These are phyloP conservation scores for Tetranychus truncatus DNA, from an alignment of 2,888 invertebrate genomes.

Conservation along the genomic window DNA sequence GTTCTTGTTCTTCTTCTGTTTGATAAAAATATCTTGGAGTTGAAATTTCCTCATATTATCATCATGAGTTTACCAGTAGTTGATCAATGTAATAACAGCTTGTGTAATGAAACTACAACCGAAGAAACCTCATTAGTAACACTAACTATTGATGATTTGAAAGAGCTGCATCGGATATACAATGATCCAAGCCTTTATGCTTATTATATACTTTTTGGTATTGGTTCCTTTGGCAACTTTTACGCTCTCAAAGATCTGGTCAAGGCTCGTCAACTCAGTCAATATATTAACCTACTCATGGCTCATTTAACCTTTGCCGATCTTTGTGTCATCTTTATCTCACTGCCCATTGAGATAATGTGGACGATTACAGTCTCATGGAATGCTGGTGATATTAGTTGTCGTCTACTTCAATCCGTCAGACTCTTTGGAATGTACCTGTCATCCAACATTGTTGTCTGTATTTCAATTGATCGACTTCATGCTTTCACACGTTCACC, in stretches of 20 bases:
- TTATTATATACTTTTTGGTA: not conserved
- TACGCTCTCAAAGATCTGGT: not conserved
- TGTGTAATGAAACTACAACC: no score
- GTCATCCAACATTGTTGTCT: constrained; percentile 5
- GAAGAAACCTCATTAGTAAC: no score
- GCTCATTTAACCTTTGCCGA: constrained; percentile 11
- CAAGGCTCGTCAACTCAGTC: not conserved
- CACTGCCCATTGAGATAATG: constrained; percentile 15
- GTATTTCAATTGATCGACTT: not conserved
- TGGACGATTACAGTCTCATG: constrained; percentile 14
- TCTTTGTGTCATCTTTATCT: constrained; percentile 7
- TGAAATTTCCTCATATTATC: no score
- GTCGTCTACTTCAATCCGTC: constrained; percentile 2
- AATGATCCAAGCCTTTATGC: not conserved
- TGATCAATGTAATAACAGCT: no score
- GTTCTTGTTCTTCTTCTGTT: no score
- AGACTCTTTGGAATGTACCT: constrained; percentile 16
- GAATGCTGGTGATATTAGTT: constrained; percentile 15
- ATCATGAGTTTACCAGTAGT: no score
- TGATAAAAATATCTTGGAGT: no score
- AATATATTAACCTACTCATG: constrained; percentile 8
- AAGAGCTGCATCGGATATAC: not conserved
- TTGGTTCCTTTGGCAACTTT: constrained; percentile 6
- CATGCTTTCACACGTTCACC: not conserved
- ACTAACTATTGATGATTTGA: no score